Evolutionary conservation across 2,888 invertebrate species (phyloP).

Genomic region (Chaitophorus viminalis): DNA sequence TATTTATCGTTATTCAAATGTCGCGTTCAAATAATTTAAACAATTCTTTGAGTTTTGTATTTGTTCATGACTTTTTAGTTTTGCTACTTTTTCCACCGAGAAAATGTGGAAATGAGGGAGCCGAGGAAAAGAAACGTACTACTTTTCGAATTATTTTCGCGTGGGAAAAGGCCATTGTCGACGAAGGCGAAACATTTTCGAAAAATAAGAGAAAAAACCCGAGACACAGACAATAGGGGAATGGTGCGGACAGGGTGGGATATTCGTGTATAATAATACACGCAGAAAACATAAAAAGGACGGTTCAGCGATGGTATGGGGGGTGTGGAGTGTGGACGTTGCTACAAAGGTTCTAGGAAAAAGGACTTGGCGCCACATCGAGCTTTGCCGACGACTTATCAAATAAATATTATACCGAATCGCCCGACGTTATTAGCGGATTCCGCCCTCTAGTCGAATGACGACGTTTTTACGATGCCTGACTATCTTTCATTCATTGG

Average conservation of each 20-base stretch:
- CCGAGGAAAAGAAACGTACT: too few species aligned
- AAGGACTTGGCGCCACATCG: slow-evolving; percentile 46
- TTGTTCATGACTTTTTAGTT: background rate
- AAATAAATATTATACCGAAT: slow-evolving; percentile 60
- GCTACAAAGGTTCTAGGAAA: slow-evolving; percentile 18
- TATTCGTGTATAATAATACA: slow-evolving; percentile 20
- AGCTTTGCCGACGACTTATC: slow-evolving; percentile 59
- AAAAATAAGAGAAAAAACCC: background rate
- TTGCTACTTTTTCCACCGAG: background rate
- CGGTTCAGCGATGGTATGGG: background rate
- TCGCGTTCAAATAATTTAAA: background rate
- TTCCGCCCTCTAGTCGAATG: slow-evolving; percentile 47
- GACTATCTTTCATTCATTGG: slow-evolving; percentile 56
- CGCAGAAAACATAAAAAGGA: slow-evolving; percentile 45
- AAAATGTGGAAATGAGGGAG: background rate
- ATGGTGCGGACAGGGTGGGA: background rate
- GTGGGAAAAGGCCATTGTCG: slow-evolving; percentile 17
- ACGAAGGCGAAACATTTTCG: background rate
- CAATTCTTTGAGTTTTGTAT: background rate
- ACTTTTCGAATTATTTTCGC: slow-evolving; percentile 12
- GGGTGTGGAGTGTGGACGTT: background rate
- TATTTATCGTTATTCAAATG: slow-evolving; percentile 5
- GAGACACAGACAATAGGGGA: background rate
- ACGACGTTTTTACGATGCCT: slow-evolving; percentile 58
- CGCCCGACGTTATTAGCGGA: slow-evolving; percentile 57